Conservation (phyloP, 2,888 invertebrate genomes). For the Mythimna impura region DNA sequence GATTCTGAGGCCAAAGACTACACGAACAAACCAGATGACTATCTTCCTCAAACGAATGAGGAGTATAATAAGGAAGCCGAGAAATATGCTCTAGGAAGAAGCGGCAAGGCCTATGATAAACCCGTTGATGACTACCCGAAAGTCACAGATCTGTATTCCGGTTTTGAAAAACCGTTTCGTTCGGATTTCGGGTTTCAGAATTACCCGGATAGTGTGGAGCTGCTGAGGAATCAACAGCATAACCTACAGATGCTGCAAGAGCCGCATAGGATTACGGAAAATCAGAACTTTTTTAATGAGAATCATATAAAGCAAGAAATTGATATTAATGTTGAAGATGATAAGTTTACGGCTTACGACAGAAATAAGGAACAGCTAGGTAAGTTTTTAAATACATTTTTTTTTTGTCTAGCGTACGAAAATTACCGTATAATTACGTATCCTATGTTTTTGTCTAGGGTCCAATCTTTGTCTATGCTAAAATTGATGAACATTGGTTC, state of each 20-base stretch:
- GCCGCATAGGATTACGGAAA: conserved; percentile 80
- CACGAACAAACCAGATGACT: conserved; percentile 79
- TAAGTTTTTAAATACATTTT: conserved; percentile 56
- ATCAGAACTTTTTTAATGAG: conserved; percentile 84
- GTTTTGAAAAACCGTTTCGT: conserved; percentile 69
- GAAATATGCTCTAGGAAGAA: conserved; percentile 79
- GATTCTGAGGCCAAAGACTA: conserved; percentile 79
- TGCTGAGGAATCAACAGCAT: conserved; percentile 83
- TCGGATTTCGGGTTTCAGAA: conserved; percentile 66
- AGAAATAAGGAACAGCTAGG: conserved; percentile 79
- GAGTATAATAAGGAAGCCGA: conserved; percentile 87
- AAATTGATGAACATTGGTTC: too few species aligned
- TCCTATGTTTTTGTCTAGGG: too few species aligned
- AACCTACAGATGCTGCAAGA: conserved; percentile 83
- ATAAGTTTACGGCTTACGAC: conserved; percentile 79
- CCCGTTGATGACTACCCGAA: conserved; percentile 70
- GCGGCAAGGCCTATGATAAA: conserved; percentile 81
- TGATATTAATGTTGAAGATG: conserved; percentile 81
- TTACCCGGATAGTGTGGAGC: conserved; percentile 78
- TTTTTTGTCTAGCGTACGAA: too few species aligned
- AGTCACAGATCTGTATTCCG: conserved; percentile 56
- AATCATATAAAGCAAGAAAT: conserved; percentile 85
- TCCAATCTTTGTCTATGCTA: too few species aligned
- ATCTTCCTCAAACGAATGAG: conserved; percentile 84
- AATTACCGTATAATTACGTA: too few species aligned